These are phyloP conservation scores for Fistularia commersonii DNA, from an alignment of 2,797 vertebrate genomes.

Conservation along the genomic window DNA sequence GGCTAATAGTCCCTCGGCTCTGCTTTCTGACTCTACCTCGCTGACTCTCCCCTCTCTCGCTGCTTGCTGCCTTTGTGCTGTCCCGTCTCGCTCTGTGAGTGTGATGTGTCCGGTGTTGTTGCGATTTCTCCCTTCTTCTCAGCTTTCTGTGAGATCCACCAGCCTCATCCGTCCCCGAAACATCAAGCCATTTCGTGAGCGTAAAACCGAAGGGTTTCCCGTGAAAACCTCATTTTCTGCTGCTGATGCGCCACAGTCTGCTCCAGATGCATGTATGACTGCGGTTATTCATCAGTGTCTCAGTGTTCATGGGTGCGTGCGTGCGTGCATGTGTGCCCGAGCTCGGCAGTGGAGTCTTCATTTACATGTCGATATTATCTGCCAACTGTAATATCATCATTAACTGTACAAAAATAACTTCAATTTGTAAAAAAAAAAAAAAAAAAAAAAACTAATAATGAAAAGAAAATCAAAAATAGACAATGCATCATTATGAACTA, in stretches of 20 bases:
- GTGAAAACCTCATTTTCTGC: constrained; percentile 20
- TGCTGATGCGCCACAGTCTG: constrained; percentile 36
- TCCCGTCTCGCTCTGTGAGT: constrained; percentile 57
- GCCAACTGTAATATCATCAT: constrained; percentile 39
- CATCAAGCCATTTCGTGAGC: constrained; percentile 20
- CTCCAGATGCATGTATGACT: constrained; percentile 5
- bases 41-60: constrained; percentile 31
- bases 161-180: constrained; percentile 21
- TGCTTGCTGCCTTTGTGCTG: constrained; percentile 46
- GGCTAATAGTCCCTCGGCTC: constrained; percentile 34
- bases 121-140: constrained; percentile 31
- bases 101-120: constrained; percentile 52
- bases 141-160: constrained; percentile 16
- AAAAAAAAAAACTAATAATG: constrained; percentile 24
- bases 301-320: background rate
- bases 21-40: constrained; percentile 66
- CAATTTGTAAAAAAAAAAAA: constrained; percentile 49
- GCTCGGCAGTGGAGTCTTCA: constrained; percentile 24
- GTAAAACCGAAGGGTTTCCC: constrained; percentile 29
- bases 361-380: constrained; percentile 35
- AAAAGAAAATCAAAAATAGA: constrained; percentile 52
- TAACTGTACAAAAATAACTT: constrained; percentile 54
- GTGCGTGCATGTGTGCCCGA: constrained; percentile 11
- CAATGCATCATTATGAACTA: constrained; percentile 50
- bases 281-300: background rate